phyloP scores from a whole-genome alignment of 2,113 vertebrate genomes.

The Chaenocephalus aceratus region DNA sequence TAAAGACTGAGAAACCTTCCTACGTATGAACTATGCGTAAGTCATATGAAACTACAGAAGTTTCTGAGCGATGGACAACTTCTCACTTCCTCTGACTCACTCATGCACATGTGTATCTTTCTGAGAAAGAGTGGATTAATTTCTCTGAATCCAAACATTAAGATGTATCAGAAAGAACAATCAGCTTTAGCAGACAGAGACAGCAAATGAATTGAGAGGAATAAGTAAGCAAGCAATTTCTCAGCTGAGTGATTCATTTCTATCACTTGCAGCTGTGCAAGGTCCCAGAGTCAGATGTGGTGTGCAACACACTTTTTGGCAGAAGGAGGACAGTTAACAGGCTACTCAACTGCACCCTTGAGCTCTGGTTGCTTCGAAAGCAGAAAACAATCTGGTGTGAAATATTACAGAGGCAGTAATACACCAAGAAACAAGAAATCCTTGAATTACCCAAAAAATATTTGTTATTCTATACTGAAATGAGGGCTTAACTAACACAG shows the following conservation, averaged over 20 bases:
- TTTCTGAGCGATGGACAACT: slow-evolving; percentile 40
- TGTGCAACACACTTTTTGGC: slow-evolving; percentile 26
- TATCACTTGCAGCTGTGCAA: slow-evolving; percentile 1
- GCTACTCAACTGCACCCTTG: slow-evolving; percentile 5
- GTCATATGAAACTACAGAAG: slow-evolving; percentile 21
- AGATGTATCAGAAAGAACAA: neutral
- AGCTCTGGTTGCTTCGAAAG: slow-evolving; percentile 14
- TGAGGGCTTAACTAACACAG: neutral
- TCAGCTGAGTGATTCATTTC: slow-evolving; percentile 32
- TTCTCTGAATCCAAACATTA: slow-evolving; percentile 1
- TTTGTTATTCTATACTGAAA: neutral
- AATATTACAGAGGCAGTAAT: slow-evolving; percentile 10
- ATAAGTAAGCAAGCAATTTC: neutral
- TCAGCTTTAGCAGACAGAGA: neutral
- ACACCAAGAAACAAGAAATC: slow-evolving; percentile 7
- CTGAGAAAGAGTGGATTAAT: slow-evolving; percentile 4
- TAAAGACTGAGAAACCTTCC: slow-evolving; percentile 38
- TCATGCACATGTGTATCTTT: neutral
- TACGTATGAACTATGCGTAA: slow-evolving; percentile 37
- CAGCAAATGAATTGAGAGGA: neutral
- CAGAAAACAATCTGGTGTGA: slow-evolving; percentile 9
- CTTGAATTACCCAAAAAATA: neutral
- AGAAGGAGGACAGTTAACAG: slow-evolving; percentile 23
- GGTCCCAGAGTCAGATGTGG: slow-evolving; percentile 28
- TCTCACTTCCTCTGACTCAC: slow-evolving; percentile 76